Percentiles rank a stretch among this genome's conserved stretches.
Conservation (phyloP, 2,888 invertebrate species). For the Acholoe squamosa region DNA sequence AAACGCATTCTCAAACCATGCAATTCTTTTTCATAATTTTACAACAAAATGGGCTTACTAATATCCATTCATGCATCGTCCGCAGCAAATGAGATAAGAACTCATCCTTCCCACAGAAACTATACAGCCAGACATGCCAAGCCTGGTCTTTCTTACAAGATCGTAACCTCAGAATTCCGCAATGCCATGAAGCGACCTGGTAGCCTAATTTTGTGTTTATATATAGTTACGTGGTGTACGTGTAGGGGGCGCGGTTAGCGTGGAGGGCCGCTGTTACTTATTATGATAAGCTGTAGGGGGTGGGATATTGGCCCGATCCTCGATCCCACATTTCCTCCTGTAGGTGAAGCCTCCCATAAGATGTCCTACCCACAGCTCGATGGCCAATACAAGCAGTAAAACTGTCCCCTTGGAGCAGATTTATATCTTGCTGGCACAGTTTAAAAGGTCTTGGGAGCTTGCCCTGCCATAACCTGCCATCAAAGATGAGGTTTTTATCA, state of each 20-base stretch:
- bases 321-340: slow-evolving; percentile 30
- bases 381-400: slow-evolving; percentile 26
- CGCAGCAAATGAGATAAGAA: too few species aligned
- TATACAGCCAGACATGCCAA: not conserved
- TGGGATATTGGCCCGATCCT: slow-evolving; percentile 33
- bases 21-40: too few species aligned
- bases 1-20: too few species aligned
- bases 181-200: slow-evolving; percentile 7
- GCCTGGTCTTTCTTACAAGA: not conserved
- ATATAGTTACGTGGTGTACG: not conserved
- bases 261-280: slow-evolving; percentile 43
- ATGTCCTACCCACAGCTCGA: slow-evolving; percentile 1
- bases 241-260: not conserved
- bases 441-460: slow-evolving; percentile 40
- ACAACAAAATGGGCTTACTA: too few species aligned
- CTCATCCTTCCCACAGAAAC: not conserved
- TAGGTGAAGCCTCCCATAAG: not conserved
- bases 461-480: slow-evolving; percentile 5
- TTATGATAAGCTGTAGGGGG: slow-evolving; percentile 53
- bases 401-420: slow-evolving; percentile 32
- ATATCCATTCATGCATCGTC: too few species aligned
- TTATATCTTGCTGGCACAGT: slow-evolving; percentile 17
- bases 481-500: slow-evolving; percentile 54
- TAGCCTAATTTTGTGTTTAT: slow-evolving; percentile 35
- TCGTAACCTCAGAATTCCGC: not conserved